phyloP scores from a whole-genome alignment of 2,113 vertebrate genomes.

The Recurvirostra avosetta region DNA sequence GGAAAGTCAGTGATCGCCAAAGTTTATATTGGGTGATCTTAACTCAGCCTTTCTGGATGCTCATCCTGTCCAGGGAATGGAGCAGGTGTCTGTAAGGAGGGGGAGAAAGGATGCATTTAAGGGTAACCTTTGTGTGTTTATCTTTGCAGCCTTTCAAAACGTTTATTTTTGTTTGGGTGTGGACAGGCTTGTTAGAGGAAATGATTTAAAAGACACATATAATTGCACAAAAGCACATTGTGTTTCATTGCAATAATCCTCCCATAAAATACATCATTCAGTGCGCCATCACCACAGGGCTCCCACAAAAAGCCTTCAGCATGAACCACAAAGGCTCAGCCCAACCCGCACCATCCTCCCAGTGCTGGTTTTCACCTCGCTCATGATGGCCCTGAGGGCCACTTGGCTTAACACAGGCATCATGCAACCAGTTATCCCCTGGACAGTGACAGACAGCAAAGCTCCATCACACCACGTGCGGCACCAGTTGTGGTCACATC shows the following conservation, averaged over 20 bases:
- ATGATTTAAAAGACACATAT: background rate
- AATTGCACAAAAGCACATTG: conserved; percentile 25
- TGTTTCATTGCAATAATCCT: background rate
- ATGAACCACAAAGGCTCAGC: background rate
- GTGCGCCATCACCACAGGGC: background rate
- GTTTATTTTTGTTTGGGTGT: conserved; percentile 13
- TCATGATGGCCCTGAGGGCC: background rate
- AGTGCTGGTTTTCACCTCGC: accelerated
- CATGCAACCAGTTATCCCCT: background rate
- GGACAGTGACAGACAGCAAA: accelerated
- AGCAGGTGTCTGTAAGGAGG: background rate
- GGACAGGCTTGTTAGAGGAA: conserved; percentile 7
- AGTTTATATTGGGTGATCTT: background rate
- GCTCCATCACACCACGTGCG: accelerated
- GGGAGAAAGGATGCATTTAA: background rate
- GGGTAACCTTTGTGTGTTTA: background rate
- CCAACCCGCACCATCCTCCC: accelerated
- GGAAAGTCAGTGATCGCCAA: background rate
- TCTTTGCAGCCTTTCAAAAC: background rate
- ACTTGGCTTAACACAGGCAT: accelerated
- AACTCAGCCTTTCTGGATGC: background rate
- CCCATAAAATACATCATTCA: background rate
- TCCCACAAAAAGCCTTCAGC: background rate
- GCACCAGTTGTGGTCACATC: background rate
- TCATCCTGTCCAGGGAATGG: background rate